Conservation (phyloP, 2,888 invertebrate genomes). For the Euspilapteryx auroguttella region DNA sequence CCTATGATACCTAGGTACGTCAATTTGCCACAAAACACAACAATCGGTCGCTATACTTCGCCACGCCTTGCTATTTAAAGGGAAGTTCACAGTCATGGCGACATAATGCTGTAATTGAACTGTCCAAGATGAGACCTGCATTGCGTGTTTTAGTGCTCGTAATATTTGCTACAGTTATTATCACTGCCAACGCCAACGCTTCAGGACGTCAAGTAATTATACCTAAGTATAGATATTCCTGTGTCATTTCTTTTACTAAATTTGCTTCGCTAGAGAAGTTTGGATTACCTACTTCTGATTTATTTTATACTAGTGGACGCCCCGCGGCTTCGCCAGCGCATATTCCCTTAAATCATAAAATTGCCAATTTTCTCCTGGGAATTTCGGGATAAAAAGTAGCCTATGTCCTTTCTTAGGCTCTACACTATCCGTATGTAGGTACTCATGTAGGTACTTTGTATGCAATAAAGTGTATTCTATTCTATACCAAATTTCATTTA, state of each 20-base stretch:
- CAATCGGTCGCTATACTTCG: slow-evolving; percentile 15
- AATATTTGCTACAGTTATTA: slow-evolving; percentile 15
- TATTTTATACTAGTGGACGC: too few relatives aligned
- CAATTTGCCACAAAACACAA: slow-evolving; percentile 37
- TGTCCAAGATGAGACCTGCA: slow-evolving; percentile 28
- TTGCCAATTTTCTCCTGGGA: too few relatives aligned
- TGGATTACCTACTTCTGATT: neutral
- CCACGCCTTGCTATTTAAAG: slow-evolving; percentile 54
- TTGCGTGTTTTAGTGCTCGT: slow-evolving; percentile 15
- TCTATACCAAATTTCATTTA: too few relatives aligned
- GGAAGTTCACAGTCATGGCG: slow-evolving; percentile 50
- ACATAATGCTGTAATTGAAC: slow-evolving; percentile 23
- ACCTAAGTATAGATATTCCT: too few relatives aligned
- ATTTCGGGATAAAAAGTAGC: too few relatives aligned
- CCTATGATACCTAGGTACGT: slow-evolving; percentile 11
- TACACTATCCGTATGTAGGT: too few relatives aligned
- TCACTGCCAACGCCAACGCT: slow-evolving; percentile 15
- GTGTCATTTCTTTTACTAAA: slow-evolving; percentile 2
- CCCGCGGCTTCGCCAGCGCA: too few relatives aligned
- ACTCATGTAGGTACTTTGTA: too few relatives aligned
- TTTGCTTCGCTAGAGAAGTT: neutral
- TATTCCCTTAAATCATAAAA: too few relatives aligned
- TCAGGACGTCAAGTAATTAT: slow-evolving; percentile 30
- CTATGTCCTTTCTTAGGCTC: too few relatives aligned
- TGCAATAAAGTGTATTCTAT: too few relatives aligned